These are phyloP conservation scores for Trichonephila clavipes DNA, from an alignment of 1,140 invertebrate genomes.

Conservation along the genomic window DNA sequence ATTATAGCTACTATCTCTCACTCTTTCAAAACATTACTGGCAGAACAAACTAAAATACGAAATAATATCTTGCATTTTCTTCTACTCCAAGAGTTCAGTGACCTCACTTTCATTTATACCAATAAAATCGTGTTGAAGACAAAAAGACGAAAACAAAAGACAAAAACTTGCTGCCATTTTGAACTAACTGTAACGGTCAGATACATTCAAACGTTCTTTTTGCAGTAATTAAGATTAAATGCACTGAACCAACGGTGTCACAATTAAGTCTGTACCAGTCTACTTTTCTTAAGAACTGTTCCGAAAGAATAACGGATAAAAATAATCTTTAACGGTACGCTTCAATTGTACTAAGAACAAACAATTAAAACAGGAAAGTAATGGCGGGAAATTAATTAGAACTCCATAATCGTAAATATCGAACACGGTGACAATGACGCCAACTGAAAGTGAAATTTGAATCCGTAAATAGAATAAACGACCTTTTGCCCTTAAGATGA, in stretches of 20 bases:
- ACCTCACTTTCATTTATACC: conserved; percentile 5
- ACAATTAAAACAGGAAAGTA: conserved; percentile 1
- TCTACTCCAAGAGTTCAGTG: not conserved
- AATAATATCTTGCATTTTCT: not conserved
- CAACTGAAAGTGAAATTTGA: not conserved
- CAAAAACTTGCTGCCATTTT: not conserved
- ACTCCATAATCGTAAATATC: conserved; percentile 12
- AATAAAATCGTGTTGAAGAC: conserved; percentile 26
- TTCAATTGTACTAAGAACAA: not conserved
- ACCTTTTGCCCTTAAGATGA: not conserved
- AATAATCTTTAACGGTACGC: conserved; percentile 9
- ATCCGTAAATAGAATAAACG: not conserved
- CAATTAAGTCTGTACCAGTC: not conserved
- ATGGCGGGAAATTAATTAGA: conserved; percentile 15
- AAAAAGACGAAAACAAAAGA: conserved; percentile 24
- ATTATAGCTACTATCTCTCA: not conserved
- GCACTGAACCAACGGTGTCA: not conserved
- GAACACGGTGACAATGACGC: not conserved
- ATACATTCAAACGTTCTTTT: conserved; percentile 19
- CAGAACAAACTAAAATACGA: not conserved
- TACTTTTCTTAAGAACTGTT: not conserved
- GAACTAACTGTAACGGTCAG: not conserved
- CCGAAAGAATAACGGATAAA: conserved; percentile 20
- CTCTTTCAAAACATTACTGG: not conserved
- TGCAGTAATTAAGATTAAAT: not conserved